Conservation (phyloP, 2,797 vertebrate species). For the Spinus olivaceus region DNA sequence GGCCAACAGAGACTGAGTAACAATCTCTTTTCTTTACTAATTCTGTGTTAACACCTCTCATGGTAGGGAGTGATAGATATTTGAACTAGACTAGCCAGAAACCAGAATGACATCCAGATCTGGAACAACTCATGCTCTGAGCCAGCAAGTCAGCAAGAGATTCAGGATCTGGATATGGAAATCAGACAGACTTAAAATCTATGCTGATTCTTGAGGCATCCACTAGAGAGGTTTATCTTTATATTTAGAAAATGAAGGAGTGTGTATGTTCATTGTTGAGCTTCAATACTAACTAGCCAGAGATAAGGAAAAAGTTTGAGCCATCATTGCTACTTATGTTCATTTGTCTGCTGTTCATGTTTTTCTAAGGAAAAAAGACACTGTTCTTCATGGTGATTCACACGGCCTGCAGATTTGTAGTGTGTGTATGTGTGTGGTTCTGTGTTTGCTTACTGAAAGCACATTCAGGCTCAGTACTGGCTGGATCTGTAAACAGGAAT, state of each 20-base stretch:
- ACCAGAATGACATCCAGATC: background rate
- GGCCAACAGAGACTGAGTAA: background rate
- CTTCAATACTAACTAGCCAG: background rate
- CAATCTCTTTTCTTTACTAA: background rate
- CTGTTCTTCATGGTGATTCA: background rate
- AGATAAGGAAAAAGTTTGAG: background rate
- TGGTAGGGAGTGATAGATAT: background rate
- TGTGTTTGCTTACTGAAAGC: background rate
- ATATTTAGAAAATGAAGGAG: background rate
- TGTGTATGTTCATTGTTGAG: background rate
- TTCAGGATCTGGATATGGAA: background rate
- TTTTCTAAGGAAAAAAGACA: background rate
- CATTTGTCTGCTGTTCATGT: fast-evolving
- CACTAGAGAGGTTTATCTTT: background rate
- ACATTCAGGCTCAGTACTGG: background rate
- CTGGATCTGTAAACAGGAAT: background rate
- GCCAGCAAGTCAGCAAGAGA: background rate
- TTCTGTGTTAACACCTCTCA: background rate
- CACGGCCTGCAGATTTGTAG: background rate
- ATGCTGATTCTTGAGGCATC: background rate
- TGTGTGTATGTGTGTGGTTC: background rate
- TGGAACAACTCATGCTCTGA: background rate
- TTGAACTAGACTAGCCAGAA: background rate
- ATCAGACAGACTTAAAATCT: background rate
- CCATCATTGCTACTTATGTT: background rate